phyloP scores from a whole-genome alignment of 1,140 invertebrate species.

The Berghia stephanieae region DNA sequence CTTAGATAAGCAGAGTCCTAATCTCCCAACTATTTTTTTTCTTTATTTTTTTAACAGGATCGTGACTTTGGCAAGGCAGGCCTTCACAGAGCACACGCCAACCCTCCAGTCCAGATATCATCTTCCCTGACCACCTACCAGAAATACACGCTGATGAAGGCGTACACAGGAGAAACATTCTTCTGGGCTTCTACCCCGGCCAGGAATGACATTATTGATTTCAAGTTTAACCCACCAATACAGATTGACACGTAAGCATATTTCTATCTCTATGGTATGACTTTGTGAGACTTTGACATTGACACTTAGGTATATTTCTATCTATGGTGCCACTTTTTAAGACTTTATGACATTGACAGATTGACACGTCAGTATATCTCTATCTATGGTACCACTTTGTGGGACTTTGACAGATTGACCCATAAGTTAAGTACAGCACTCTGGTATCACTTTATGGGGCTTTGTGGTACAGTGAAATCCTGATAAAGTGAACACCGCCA shows the following conservation, averaged over 20 bases:
- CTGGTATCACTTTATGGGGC: no score
- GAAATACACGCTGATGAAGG: constrained; percentile 81
- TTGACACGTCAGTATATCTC: no score
- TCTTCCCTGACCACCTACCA: constrained; percentile 87
- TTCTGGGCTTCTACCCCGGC: constrained; percentile 93
- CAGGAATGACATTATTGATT: constrained; percentile 82
- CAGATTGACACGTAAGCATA: constrained; percentile 78
- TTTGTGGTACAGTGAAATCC: no score
- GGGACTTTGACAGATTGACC: no score
- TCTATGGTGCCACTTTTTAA: neutral
- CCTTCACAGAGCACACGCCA: constrained; percentile 77
- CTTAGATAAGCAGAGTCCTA: no score
- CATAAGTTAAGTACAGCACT: no score
- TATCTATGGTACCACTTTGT: no score
- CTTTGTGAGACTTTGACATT: neutral
- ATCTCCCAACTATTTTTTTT: neutral
- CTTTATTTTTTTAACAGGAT: constrained; percentile 72
- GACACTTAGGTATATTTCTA: neutral
- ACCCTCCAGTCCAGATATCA: constrained; percentile 78
- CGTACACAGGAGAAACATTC: constrained; percentile 88
- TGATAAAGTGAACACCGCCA: no score
- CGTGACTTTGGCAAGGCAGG: constrained; percentile 90
- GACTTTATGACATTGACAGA: neutral
- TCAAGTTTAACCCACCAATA: constrained; percentile 83
- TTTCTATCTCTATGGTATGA: neutral